Evolutionary conservation across 2,113 vertebrate species (phyloP).

Genomic region (Excalfactoria chinensis): DNA sequence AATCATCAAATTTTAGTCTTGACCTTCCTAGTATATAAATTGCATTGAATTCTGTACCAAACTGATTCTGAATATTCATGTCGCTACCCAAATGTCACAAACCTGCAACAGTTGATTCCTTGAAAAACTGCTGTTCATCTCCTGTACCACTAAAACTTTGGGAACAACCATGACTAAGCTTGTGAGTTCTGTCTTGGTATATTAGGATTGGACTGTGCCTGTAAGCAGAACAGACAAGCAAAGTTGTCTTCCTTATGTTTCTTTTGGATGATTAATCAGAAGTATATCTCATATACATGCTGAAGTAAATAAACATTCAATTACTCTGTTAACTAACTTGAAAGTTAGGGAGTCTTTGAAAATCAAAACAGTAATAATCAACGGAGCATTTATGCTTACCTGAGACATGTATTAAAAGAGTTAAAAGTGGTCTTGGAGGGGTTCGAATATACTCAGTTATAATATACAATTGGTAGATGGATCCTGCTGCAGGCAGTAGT

Average conservation of each 20-base stretch:
- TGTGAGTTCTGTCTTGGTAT: neutral
- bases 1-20: neutral
- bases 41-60: neutral
- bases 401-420: neutral
- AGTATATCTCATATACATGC: neutral
- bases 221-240: neutral
- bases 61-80: neutral
- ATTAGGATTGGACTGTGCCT: neutral
- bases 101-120: neutral
- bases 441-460: neutral
- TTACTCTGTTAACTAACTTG: neutral
- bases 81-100: neutral
- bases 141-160: neutral
- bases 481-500: neutral
- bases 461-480: too few relatives aligned
- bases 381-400: neutral
- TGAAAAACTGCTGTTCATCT: neutral
- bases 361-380: neutral
- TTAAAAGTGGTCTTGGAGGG: neutral
- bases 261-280: neutral
- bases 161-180: neutral
- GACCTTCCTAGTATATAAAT: neutral
- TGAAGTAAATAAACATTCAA: neutral
- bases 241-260: neutral
- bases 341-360: neutral